Conservation (phyloP, 2,113 vertebrate species). For the Nibea albiflora region DNA sequence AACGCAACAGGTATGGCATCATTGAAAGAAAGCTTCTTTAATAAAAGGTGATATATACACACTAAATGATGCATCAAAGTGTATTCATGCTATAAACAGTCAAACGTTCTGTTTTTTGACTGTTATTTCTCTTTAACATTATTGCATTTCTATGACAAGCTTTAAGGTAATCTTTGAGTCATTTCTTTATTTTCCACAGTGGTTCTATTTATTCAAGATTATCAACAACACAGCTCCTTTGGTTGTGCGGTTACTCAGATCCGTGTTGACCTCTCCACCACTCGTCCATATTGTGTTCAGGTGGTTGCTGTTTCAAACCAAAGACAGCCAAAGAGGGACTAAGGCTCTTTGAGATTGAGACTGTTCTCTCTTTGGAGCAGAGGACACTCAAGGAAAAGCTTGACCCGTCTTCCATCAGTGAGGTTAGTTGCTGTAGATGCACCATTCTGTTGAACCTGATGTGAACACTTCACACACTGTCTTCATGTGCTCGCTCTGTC, state of each 20-base stretch:
- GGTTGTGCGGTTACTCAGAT: not conserved
- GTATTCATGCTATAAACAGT: not conserved
- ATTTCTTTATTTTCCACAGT: no score
- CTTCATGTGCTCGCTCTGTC: not conserved
- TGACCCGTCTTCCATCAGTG: constrained; percentile 44
- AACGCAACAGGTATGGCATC: constrained; percentile 70
- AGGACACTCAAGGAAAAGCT: constrained; percentile 67
- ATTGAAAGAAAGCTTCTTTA: not conserved
- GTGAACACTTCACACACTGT: not conserved
- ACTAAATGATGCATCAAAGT: not conserved
- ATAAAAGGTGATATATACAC: not conserved
- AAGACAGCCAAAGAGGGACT: constrained; percentile 67
- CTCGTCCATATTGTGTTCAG: constrained; percentile 38
- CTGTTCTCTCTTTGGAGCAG: constrained; percentile 74
- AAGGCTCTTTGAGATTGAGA: constrained; percentile 79
- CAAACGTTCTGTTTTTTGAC: not conserved
- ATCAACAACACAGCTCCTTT: not conserved
- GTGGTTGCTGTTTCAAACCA: constrained; percentile 81
- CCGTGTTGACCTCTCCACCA: not conserved
- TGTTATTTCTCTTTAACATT: not conserved
- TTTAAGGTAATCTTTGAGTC: not conserved
- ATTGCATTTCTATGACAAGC: not conserved
- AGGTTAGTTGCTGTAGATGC: constrained; percentile 25
- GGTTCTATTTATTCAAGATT: not conserved
- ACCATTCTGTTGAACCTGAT: not conserved